Conservation (phyloP, 2,113 vertebrate species). For the Kryptolebias marmoratus region DNA sequence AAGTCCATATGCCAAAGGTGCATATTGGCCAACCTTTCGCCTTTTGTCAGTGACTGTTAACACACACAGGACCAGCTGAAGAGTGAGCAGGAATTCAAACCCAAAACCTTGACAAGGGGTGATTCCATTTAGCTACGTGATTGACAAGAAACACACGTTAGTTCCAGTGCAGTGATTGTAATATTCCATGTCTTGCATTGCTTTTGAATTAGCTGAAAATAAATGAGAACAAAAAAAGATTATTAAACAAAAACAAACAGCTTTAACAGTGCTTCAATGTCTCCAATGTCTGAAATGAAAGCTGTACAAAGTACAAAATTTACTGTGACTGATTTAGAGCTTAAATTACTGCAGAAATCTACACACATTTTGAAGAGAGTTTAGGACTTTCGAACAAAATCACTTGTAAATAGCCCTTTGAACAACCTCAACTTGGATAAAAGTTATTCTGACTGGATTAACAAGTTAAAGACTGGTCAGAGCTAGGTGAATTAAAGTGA, state of each 20-base stretch:
- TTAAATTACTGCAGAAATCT: not conserved
- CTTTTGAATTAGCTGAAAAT: not conserved
- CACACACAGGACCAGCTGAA: conserved; percentile 87
- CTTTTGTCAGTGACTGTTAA: conserved; percentile 84
- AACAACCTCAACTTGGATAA: too few relatives aligned
- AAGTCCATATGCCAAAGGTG: conserved; percentile 81
- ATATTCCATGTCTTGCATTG: not conserved
- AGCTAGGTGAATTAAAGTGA: too few relatives aligned
- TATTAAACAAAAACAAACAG: too few relatives aligned
- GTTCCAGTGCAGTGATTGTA: not conserved
- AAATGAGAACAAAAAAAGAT: not conserved
- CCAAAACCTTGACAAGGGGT: conserved; percentile 81
- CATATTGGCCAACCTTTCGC: conserved; percentile 77
- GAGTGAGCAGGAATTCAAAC: conserved; percentile 83
- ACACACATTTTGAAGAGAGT: not conserved
- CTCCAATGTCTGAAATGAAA: not conserved
- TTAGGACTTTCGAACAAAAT: not conserved
- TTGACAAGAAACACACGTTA: conserved; percentile 3
- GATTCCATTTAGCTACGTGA: conserved; percentile 69
- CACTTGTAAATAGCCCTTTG: too few relatives aligned
- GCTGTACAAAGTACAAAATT: not conserved
- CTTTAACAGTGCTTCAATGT: not conserved
- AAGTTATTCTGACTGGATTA: too few relatives aligned
- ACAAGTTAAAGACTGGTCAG: too few relatives aligned
- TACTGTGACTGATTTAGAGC: not conserved